Conservation (phyloP, 1,140 invertebrate species). For the Tribolium castaneum region DNA sequence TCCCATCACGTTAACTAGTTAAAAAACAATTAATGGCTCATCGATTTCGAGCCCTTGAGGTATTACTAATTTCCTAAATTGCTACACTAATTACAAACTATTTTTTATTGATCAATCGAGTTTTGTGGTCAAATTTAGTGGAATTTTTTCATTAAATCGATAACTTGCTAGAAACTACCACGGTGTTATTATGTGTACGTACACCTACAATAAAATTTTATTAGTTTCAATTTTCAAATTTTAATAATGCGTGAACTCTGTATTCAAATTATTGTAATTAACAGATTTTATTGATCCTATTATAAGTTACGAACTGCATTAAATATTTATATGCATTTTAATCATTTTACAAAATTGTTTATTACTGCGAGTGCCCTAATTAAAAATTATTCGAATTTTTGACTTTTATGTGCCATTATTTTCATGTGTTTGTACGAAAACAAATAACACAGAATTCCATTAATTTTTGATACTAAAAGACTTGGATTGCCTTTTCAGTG, state of each 20-base stretch:
- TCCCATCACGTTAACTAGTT: not conserved
- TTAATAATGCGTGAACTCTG: slow-evolving; percentile 10
- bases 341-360: not conserved
- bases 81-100: not conserved
- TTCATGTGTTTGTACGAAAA: no score
- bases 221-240: slow-evolving; percentile 8
- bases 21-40: not conserved
- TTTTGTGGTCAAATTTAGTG: not conserved
- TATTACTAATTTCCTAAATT: slow-evolving; percentile 12
- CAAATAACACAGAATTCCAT: no score
- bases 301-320: not conserved
- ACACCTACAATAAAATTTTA: not conserved
- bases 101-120: not conserved
- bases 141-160: not conserved
- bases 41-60: not conserved
- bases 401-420: not conserved
- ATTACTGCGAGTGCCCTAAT: not conserved
- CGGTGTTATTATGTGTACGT: not conserved
- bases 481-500: no score
- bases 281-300: not conserved
- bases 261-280: not conserved
- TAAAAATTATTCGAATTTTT: not conserved
- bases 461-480: no score
- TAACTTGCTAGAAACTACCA: not conserved
- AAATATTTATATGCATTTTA: not conserved